A percentile compares a stretch with the other conserved stretches of the same genome.
phyloP scores from a whole-genome alignment of 2,113 vertebrate genomes.

The Oncorhynchus kisutch region DNA sequence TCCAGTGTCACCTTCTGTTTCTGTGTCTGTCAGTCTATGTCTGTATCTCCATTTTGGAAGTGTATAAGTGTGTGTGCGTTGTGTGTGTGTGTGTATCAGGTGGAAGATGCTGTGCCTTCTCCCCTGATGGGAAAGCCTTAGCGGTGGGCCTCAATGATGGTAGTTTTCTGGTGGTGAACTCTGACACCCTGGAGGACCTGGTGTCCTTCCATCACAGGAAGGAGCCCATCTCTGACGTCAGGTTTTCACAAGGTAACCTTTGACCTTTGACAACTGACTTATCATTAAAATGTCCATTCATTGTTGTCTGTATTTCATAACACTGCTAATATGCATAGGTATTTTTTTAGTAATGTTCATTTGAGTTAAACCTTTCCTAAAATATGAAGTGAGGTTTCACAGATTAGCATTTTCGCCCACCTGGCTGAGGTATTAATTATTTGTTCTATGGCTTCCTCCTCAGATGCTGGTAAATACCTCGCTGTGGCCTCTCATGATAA shows the following conservation, averaged over 20 bases:
- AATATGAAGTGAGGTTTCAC: background rate
- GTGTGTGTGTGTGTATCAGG: slow-evolving; percentile 65
- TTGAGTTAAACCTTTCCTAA: background rate
- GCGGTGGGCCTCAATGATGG: slow-evolving; percentile 95
- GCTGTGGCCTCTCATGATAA: slow-evolving; percentile 96
- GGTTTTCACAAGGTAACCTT: slow-evolving; percentile 88
- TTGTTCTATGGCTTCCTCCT: background rate
- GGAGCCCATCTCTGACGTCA: slow-evolving; percentile 95
- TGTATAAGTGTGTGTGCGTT: slow-evolving; percentile 2
- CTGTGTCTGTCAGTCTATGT: background rate
- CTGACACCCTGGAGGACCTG: slow-evolving; percentile 97
- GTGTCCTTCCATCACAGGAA: slow-evolving; percentile 96
- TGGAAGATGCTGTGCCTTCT: slow-evolving; percentile 95
- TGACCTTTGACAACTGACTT: too few species aligned
- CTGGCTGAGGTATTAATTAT: too few species aligned
- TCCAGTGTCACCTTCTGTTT: slow-evolving; percentile 1
- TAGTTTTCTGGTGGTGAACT: slow-evolving; percentile 96
- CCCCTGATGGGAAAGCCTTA: slow-evolving; percentile 95
- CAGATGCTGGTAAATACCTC: slow-evolving; percentile 93
- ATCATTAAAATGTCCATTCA: too few species aligned
- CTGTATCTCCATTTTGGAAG: slow-evolving; percentile 6
- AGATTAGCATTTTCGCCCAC: background rate
- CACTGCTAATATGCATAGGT: background rate
- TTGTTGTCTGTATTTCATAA: background rate
- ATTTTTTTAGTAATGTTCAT: background rate